Conservation (phyloP, 2,797 vertebrate species). For the Meriones psammophilus region DNA sequence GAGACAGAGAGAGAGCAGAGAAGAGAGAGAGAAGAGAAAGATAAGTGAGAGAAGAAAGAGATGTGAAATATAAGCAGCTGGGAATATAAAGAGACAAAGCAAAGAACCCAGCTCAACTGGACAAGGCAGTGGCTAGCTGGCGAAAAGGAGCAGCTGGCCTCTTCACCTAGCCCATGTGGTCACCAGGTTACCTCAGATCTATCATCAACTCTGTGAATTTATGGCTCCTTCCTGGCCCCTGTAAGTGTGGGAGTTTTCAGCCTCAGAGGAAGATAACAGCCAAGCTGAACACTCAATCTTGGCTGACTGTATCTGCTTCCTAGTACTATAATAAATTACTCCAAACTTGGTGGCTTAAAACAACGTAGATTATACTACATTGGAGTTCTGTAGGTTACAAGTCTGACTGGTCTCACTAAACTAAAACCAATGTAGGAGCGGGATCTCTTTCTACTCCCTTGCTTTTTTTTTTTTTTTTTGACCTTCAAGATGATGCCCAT, state of each 20-base stretch:
- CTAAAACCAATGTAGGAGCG: neutral
- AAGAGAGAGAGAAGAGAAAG: neutral
- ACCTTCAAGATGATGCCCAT: neutral
- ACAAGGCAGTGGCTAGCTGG: conserved; percentile 22
- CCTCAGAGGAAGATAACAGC: neutral
- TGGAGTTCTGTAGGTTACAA: neutral
- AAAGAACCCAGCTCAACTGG: conserved; percentile 1
- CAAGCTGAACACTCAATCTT: conserved; percentile 46
- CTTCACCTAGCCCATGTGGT: conserved; percentile 7
- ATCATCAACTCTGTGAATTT: conserved; percentile 48
- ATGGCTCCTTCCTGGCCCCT: conserved; percentile 40
- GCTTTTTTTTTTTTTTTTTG: neutral
- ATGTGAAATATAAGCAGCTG: conserved; percentile 8
- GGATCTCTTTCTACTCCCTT: neutral
- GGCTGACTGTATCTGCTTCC: conserved; percentile 11
- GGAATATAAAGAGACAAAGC: conserved; percentile 30
- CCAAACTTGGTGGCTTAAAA: conserved; percentile 51
- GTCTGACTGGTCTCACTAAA: neutral
- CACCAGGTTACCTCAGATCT: conserved; percentile 51
- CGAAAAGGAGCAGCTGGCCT: conserved; percentile 49
- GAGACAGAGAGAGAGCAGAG: neutral
- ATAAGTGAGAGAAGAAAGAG: neutral
- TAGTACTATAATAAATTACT: conserved; percentile 41
- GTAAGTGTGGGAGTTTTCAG: conserved; percentile 10
- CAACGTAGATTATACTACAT: conserved; percentile 12